phyloP scores from a whole-genome alignment of 2,113 vertebrate species.

The Gnathonemus longibarbis region DNA sequence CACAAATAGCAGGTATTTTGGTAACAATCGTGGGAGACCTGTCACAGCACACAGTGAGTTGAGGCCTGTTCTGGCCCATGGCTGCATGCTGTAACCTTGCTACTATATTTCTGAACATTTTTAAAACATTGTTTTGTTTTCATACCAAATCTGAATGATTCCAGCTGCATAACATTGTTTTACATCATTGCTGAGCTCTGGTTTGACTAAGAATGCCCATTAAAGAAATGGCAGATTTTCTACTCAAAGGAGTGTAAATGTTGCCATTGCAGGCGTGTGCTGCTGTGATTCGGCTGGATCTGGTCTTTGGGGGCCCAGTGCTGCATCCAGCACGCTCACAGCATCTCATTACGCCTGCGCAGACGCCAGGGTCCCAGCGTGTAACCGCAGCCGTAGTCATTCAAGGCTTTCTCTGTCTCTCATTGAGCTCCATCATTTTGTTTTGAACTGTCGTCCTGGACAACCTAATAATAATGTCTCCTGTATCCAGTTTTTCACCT shows the following conservation, averaged over 20 bases:
- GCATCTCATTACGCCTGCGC: constrained; percentile 32
- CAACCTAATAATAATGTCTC: constrained; percentile 5
- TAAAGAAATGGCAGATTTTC: constrained; percentile 40
- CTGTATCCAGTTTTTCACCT: background rate
- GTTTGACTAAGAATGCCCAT: constrained; percentile 53
- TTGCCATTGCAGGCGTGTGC: constrained; percentile 42
- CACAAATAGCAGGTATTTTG: background rate
- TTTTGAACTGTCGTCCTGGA: constrained; percentile 31
- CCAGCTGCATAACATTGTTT: constrained; percentile 46
- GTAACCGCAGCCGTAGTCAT: constrained; percentile 35
- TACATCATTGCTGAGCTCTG: constrained; percentile 49
- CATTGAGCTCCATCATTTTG: constrained; percentile 35
- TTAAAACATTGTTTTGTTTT: constrained; percentile 42
- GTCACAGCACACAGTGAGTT: background rate
- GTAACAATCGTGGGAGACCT: background rate
- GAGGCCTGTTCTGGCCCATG: background rate
- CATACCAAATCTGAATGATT: constrained; percentile 29
- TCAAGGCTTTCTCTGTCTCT: background rate
- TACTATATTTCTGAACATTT: background rate
- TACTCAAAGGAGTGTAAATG: constrained; percentile 46
- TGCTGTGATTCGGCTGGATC: too few species aligned
- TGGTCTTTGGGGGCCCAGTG: background rate
- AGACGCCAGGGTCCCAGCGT: constrained; percentile 22
- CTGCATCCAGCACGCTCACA: constrained; percentile 13
- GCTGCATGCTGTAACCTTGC: constrained; percentile 24